Evolutionary conservation across 2,888 invertebrate species (phyloP).

Genomic region (Scaptomyza reducta): DNA sequence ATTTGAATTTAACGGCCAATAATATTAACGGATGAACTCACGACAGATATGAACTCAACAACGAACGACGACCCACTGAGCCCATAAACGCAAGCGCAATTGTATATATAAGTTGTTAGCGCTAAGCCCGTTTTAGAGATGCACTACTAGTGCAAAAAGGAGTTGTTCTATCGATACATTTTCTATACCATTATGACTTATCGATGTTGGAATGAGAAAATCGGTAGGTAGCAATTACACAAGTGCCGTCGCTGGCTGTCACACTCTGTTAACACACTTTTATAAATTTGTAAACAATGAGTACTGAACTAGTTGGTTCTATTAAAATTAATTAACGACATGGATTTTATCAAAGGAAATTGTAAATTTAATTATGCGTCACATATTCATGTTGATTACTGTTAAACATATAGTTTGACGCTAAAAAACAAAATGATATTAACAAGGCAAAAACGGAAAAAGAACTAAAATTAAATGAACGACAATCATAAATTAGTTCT

Average conservation of each 20-base stretch:
- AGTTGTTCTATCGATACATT: slow-evolving; percentile 10
- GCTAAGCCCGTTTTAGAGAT: slow-evolving; percentile 37
- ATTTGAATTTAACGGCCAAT: slow-evolving; percentile 51
- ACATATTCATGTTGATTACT: not conserved
- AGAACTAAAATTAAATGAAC: slow-evolving; percentile 13
- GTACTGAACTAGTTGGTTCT: too few species aligned
- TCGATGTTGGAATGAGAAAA: not conserved
- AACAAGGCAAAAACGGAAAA: not conserved
- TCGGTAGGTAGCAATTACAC: not conserved
- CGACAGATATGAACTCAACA: slow-evolving; percentile 41
- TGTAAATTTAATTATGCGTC: too few species aligned
- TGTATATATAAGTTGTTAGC: slow-evolving; percentile 46
- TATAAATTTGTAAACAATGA: slow-evolving; percentile 12
- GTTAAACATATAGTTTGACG: not conserved
- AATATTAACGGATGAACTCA: slow-evolving; percentile 16
- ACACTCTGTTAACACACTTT: slow-evolving; percentile 14
- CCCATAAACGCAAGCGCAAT: slow-evolving; percentile 29
- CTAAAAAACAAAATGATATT: not conserved
- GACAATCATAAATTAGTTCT: slow-evolving; percentile 1
- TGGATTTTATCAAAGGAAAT: not conserved
- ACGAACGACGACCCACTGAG: slow-evolving; percentile 56
- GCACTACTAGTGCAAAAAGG: slow-evolving; percentile 9
- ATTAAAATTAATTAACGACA: not conserved
- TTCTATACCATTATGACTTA: not conserved
- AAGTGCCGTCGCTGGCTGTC: not conserved